phyloP scores from a whole-genome alignment of 2,888 invertebrate genomes.

The Nowickia ferox region DNA sequence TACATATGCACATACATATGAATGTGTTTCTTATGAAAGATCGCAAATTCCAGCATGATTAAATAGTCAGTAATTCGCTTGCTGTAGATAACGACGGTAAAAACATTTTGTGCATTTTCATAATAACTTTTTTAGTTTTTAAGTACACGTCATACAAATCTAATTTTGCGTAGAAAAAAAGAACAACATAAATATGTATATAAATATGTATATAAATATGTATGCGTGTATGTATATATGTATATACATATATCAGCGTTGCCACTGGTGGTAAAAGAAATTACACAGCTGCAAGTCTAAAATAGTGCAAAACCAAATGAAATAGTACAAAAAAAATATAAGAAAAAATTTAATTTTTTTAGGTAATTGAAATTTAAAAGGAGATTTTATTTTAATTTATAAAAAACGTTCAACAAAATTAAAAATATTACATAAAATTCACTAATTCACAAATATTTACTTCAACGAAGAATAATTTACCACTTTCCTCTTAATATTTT shows the following conservation, averaged over 20 bases:
- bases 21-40: background rate
- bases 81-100: background rate
- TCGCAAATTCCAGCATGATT: background rate
- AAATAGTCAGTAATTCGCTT: background rate
- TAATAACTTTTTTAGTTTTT: background rate
- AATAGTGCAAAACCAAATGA: too few relatives aligned
- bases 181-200: background rate
- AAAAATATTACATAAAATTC: too few relatives aligned
- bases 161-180: background rate
- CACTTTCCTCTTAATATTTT: too few relatives aligned
- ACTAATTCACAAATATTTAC: too few relatives aligned
- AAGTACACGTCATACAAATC: background rate
- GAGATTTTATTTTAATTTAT: too few relatives aligned
- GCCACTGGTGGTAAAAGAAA: too few relatives aligned
- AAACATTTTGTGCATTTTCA: background rate
- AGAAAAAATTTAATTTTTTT: too few relatives aligned
- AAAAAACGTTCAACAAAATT: too few relatives aligned
- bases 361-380: too few relatives aligned
- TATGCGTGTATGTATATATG: background rate
- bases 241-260: conserved; percentile 11
- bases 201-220: background rate
- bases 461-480: too few relatives aligned
- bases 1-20: background rate
- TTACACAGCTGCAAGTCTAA: too few relatives aligned
- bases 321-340: too few relatives aligned